Evolutionary conservation across 1,140 invertebrate genomes (phyloP).

Genomic region (Cotesia chilonis): DNA sequence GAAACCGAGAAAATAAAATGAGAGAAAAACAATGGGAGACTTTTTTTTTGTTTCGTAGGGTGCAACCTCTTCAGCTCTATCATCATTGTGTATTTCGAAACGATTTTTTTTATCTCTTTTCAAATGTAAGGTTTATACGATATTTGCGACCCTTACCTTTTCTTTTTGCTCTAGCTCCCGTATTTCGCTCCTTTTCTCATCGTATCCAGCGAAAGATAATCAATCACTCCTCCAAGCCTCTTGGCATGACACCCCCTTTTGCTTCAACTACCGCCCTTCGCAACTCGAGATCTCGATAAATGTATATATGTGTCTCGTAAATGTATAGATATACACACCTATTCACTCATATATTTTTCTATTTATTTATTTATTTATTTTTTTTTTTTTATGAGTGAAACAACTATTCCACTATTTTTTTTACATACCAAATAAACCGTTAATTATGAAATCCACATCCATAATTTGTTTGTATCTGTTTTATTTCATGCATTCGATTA

Average conservation of each 20-base stretch:
- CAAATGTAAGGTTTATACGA: slow-evolving; percentile 40
- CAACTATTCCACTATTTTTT: too few relatives aligned
- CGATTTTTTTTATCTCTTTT: slow-evolving; percentile 44
- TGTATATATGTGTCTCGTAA: neutral
- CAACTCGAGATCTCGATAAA: slow-evolving; percentile 47
- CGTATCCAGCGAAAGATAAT: slow-evolving; percentile 62
- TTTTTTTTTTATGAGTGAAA: too few relatives aligned
- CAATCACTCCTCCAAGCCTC: slow-evolving; percentile 63
- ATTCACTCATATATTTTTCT: too few relatives aligned
- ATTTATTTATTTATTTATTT: too few relatives aligned
- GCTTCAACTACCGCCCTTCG: slow-evolving; percentile 56
- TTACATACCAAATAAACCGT: too few relatives aligned
- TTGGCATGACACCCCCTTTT: slow-evolving; percentile 62
- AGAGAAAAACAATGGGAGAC: slow-evolving; percentile 39
- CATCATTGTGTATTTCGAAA: slow-evolving; percentile 48
- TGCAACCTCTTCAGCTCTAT: slow-evolving; percentile 58
- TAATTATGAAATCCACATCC: neutral
- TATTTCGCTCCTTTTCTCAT: slow-evolving; percentile 51
- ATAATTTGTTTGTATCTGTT: too few relatives aligned
- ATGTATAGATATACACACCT: too few relatives aligned
- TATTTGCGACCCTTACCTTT: slow-evolving; percentile 36
- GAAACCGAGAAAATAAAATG: slow-evolving; percentile 16
- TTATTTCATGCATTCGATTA: too few relatives aligned
- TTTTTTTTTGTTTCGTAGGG: slow-evolving; percentile 55
- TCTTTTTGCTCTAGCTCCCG: slow-evolving; percentile 34